phyloP scores from a whole-genome alignment of 2,888 invertebrate genomes.

The Drosophila bunnanda region DNA sequence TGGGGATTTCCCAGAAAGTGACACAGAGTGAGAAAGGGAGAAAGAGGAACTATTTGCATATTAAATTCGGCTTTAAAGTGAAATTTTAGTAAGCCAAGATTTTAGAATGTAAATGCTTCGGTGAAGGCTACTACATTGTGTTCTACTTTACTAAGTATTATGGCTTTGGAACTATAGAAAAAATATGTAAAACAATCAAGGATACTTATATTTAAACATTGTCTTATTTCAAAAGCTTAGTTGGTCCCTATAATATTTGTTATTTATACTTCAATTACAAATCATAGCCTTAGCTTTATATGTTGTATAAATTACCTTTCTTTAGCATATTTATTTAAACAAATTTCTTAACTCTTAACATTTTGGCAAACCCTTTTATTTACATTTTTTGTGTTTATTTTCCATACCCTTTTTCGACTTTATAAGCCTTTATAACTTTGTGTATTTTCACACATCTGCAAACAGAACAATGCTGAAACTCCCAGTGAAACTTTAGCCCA shows the following conservation, averaged over 20 bases:
- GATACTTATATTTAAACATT: background rate
- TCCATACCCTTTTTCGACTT: background rate
- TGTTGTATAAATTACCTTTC: background rate
- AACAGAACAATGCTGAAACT: background rate
- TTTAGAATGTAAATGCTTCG: constrained; percentile 1
- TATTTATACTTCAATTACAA: background rate
- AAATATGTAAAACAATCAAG: background rate
- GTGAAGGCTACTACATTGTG: background rate
- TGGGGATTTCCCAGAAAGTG: constrained; percentile 5
- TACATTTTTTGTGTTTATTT: background rate
- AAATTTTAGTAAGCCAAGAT: constrained; percentile 10
- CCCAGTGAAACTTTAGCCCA: background rate
- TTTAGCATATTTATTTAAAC: background rate
- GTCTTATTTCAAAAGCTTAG: background rate
- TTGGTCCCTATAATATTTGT: too few species aligned
- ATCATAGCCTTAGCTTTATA: too few species aligned
- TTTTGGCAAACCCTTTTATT: background rate
- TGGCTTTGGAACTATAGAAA: background rate
- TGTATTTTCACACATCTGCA: constrained; percentile 1
- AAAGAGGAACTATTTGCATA: constrained; percentile 19
- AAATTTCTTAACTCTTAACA: background rate
- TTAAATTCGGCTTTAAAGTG: constrained; percentile 18
- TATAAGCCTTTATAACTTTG: background rate
- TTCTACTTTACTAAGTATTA: too few species aligned
- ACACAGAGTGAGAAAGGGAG: background rate